Evolutionary conservation across 2,888 invertebrate genomes (phyloP), one percentile per base, ranked within the genome.

Genomic region (Hedychridium roseum): DNA sequence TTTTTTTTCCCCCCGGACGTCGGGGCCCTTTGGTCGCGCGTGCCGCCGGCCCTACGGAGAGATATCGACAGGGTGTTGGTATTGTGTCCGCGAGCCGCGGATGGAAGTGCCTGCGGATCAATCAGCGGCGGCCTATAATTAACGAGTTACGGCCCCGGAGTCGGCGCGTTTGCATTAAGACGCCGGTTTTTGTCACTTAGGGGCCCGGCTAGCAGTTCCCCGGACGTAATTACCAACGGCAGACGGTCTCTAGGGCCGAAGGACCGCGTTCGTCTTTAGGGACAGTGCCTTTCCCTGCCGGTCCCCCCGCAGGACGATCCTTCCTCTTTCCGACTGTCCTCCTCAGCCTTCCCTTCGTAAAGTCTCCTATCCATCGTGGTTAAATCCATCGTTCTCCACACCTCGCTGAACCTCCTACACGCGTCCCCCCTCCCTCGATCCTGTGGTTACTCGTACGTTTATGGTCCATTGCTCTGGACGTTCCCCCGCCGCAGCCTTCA

Each of bases 71-170:
- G 58, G 60, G 66, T 68, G 68, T 71, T 69, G 62, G 67, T 68
- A 57, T 64, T 64, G 57, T 53, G 47, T 50, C 44, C 38, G 42
- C 36, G 55, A 31, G 50, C 43, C 28, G 34, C 16, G 26, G 30
- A 47, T 36, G 21, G 48, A 61, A 59, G 50, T 68, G 65, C 63
- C 65, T 71, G 59, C 74, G 74, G 78, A 78, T 78, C 78, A 78
- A 78, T 78, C 78, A 73, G 73, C 63, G 65, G 75, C 77, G 76
- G 76, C 67, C 73, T 78, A 72, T 78, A 78, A 78, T 78, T 78
- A 78, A 78, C 77, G 76, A 74, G 76, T 78, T 77, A 76, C 71
- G 68, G 74, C 71, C 62, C 54, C 32, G 12, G 17, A 12, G 26
- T 9, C 45, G 21, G 52, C 64, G 68, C 67, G 66, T 76, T 78